Conservation (phyloP, 2,888 invertebrate genomes). For the Nezara viridula region DNA sequence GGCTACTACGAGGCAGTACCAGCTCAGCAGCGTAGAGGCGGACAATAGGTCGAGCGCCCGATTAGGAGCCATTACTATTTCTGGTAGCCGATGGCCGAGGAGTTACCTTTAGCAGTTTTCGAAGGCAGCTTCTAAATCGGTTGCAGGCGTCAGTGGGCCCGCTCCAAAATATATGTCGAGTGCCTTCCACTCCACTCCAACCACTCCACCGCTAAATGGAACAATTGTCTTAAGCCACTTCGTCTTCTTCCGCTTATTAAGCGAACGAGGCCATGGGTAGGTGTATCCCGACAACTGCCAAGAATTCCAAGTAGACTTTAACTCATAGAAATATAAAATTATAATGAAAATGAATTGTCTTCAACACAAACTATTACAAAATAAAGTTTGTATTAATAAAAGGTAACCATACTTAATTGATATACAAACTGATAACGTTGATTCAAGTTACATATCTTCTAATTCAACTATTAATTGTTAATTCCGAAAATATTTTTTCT, state of each 20-base stretch:
- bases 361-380: too few species aligned
- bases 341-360: too few species aligned
- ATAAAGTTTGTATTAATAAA: too few species aligned
- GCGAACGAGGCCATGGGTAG: background rate
- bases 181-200: background rate
- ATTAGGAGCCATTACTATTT: slow-evolving; percentile 21
- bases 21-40: background rate
- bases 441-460: too few species aligned
- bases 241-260: slow-evolving; percentile 12
- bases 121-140: slow-evolving; percentile 39
- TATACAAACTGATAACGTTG: too few species aligned
- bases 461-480: too few species aligned
- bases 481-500: too few species aligned
- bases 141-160: slow-evolving; percentile 24
- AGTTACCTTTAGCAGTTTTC: slow-evolving; percentile 26
- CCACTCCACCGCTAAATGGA: background rate
- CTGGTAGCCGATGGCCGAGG: background rate
- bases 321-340: background rate
- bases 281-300: background rate
- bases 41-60: background rate
- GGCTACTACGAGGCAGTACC: background rate
- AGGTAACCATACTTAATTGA: too few species aligned
- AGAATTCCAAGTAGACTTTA: background rate
- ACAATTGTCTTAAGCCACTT: slow-evolving; percentile 6
- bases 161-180: slow-evolving; percentile 42